phyloP scores from a whole-genome alignment of 2,888 invertebrate species.

The Capitulum mitella region DNA sequence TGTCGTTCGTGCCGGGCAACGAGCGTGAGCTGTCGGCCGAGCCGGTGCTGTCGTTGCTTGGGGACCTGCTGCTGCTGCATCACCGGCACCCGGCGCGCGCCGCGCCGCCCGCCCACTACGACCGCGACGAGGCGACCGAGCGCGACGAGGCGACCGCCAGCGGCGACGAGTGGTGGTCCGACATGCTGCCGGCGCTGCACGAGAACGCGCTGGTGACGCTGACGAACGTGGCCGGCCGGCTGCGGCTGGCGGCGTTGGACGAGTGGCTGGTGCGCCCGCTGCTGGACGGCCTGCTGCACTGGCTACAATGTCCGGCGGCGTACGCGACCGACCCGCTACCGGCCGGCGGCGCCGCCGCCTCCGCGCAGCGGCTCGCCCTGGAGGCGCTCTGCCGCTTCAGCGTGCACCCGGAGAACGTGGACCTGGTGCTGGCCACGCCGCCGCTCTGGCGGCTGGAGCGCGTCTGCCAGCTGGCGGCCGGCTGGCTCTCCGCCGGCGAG shows the following conservation, averaged over 20 bases:
- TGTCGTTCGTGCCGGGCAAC: conserved; percentile 97
- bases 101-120: conserved; percentile 73
- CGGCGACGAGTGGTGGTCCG: conserved; percentile 78
- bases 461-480: conserved; percentile 61
- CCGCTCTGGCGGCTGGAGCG: conserved; percentile 70
- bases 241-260: conserved; percentile 79
- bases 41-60: conserved; percentile 77
- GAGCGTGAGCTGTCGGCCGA: conserved; percentile 76
- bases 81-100: conserved; percentile 85
- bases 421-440: conserved; percentile 93
- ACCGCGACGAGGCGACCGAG: conserved; percentile 49
- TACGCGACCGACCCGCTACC: conserved; percentile 93
- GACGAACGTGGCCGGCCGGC: conserved; percentile 89
- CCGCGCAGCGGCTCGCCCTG: conserved; percentile 86
- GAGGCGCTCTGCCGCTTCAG: conserved; percentile 96
- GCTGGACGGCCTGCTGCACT: conserved; percentile 91
- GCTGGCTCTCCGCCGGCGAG: conserved; percentile 66
- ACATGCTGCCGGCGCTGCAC: conserved; percentile 79
- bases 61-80: conserved; percentile 79
- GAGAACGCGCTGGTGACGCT: conserved; percentile 94
- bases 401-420: conserved; percentile 80
- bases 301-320: conserved; percentile 94
- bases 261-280: conserved; percentile 89
- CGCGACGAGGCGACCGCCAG: conserved; percentile 62
- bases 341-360: conserved; percentile 62